These are phyloP conservation scores for Lampris megalopsis DNA, from an alignment of 2,113 vertebrate species.

Conservation along the genomic window DNA sequence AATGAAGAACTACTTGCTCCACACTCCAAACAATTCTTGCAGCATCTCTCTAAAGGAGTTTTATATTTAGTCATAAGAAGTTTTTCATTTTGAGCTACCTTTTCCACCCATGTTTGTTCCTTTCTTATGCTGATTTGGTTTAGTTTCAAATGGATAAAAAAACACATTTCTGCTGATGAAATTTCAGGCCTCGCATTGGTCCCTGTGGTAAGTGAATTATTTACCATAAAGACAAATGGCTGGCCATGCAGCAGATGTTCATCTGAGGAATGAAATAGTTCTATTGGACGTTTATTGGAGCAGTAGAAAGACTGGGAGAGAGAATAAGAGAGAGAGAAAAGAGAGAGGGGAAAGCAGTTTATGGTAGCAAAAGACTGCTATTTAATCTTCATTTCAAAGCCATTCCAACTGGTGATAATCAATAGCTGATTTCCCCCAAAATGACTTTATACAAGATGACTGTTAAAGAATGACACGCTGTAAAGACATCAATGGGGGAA, in stretches of 20 bases:
- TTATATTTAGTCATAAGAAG: constrained; percentile 14
- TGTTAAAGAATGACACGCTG: constrained; percentile 44
- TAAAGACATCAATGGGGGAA: constrained; percentile 39
- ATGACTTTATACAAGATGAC: constrained; percentile 40
- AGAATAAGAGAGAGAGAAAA: constrained; percentile 11
- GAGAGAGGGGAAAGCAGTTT: constrained; percentile 34
- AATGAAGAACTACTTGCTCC: constrained; percentile 37
- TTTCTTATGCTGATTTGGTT: constrained; percentile 54
- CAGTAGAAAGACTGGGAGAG: constrained; percentile 27
- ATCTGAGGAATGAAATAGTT: constrained; percentile 49
- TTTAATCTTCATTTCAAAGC: constrained; percentile 66
- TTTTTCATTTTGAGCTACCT: constrained; percentile 47
- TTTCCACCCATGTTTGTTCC: constrained; percentile 34
- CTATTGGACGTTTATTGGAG: constrained; percentile 65
- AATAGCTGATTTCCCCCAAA: constrained; percentile 50
- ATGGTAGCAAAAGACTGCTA: constrained; percentile 26
- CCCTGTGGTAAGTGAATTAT: constrained; percentile 56
- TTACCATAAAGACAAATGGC: constrained; percentile 68
- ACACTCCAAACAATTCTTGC: constrained; percentile 30
- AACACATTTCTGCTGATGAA: constrained; percentile 49
- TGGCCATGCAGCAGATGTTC: constrained; percentile 61
- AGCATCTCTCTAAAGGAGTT: constrained; percentile 14
- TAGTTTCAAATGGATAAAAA: constrained; percentile 56
- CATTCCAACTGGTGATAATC: constrained; percentile 54
- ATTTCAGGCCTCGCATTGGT: constrained; percentile 38